Base-by-base conservation (phyloP, 2,888 invertebrate species). In the Drosophila borborema region DNA sequence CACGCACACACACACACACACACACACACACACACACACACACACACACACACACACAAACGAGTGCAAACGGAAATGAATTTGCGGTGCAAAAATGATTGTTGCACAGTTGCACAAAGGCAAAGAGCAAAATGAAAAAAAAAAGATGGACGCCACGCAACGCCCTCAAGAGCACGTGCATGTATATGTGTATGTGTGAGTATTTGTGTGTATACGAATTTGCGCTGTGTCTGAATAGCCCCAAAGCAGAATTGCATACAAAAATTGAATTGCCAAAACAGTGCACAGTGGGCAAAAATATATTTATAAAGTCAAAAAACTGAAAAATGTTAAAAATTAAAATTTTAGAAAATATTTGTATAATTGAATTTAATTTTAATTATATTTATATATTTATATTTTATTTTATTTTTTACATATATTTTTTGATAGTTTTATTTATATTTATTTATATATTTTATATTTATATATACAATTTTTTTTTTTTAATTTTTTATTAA, bases 61-160 rank as follows among this genome's bases (percentile, higher is more conserved):
- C 61, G 59, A 73, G 73, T 58, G 45, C 77, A 73, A 79, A 62
- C 87, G 89, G 87, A 85, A 85, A 85, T 85, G 85, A 89, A 85
- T 86, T 85, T 81, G 84, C 74, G 87, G 85, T 75, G 87, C 73
- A 80, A 84, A 81, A 82, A 80, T 86, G 89, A 82, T 84, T 89
- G 87, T 89, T 85, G 73, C 75, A 85, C 85, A 89, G 87, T 89
- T 85, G 73, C 75, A 85, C 85, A 89, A 89, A 81, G 84, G 74
- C 81, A 54, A 64, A 53, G 71, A 55, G 38, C 46, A 64, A 31
- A 71, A 71, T 64, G 60, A 67, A 72, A 78, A 70, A 65, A 80
- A 65, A 80, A 76, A 82, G 83, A 82, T 74, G 82, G 55, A 65
- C 67, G 66, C 64, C 46, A 43, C 49, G 40, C 31, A 56, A 62